phyloP scores from a whole-genome alignment of 2,888 invertebrate species.

The Tolmerus cingulatus region DNA sequence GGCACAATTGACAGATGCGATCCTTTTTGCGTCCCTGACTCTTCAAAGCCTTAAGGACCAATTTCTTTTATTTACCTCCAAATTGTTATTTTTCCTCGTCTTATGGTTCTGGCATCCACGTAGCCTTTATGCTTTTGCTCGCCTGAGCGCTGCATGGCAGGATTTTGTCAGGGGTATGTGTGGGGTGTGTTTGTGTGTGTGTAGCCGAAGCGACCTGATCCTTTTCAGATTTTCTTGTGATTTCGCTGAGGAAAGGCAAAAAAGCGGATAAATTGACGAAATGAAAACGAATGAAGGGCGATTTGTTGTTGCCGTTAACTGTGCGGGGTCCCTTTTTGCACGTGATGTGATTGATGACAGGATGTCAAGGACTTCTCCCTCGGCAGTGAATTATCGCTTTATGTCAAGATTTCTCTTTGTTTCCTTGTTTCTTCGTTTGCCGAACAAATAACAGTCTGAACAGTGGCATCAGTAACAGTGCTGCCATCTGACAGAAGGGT shows the following conservation, averaged over 20 bases:
- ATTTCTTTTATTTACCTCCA: slow-evolving; percentile 37
- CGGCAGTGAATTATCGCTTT: slow-evolving; percentile 42
- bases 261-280: slow-evolving; percentile 42
- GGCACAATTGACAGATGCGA: slow-evolving; percentile 46
- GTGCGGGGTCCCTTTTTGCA: slow-evolving; percentile 39
- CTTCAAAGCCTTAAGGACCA: slow-evolving; percentile 28
- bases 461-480: slow-evolving; percentile 21
- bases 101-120: background rate
- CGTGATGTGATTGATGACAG: slow-evolving; percentile 45
- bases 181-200: background rate
- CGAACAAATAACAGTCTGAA: slow-evolving; percentile 34
- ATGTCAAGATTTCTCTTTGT: slow-evolving; percentile 41
- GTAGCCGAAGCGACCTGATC: background rate
- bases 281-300: slow-evolving; percentile 43
- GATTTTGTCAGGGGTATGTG: too few relatives aligned
- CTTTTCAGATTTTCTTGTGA: slow-evolving; percentile 34
- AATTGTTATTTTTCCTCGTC: slow-evolving; percentile 24
- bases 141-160: background rate
- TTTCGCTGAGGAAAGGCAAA: slow-evolving; percentile 20
- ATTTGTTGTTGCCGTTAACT: slow-evolving; percentile 40
- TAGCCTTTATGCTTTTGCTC: background rate
- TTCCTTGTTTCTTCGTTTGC: slow-evolving; percentile 42
- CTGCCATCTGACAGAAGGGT: slow-evolving; percentile 37
- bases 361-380: slow-evolving; percentile 44
- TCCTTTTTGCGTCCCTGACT: slow-evolving; percentile 31